These are phyloP conservation scores for Grapholita molesta DNA, from an alignment of 1,140 invertebrate genomes.

Conservation along the genomic window DNA sequence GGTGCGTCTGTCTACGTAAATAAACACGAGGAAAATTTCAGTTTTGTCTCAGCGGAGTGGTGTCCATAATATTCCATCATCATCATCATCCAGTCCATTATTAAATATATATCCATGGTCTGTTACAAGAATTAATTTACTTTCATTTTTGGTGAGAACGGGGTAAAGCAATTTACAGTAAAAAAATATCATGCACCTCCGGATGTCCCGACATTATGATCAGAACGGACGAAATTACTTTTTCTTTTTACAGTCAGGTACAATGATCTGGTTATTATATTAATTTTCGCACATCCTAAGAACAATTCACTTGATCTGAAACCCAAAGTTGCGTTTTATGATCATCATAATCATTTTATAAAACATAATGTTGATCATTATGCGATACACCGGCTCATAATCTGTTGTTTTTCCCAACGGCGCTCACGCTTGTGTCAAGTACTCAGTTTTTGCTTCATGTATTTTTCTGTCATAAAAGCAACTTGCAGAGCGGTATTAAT, in stretches of 20 bases:
- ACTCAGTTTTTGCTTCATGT: neutral
- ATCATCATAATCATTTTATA: neutral
- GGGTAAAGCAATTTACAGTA: neutral
- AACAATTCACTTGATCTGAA: too few species aligned
- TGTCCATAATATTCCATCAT: too few species aligned
- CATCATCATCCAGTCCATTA: too few species aligned
- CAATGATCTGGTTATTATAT: too few species aligned
- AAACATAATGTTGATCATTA: neutral
- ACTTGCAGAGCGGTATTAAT: conserved; percentile 27
- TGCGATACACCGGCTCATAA: neutral
- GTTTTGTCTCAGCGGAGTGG: too few species aligned
- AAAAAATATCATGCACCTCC: neutral
- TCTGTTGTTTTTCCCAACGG: neutral
- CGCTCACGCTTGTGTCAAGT: neutral
- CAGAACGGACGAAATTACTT: too few species aligned
- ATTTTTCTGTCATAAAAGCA: conserved; percentile 13
- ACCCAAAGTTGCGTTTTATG: too few species aligned
- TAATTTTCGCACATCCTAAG: too few species aligned
- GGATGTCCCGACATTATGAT: neutral
- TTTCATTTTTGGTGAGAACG: conserved; percentile 19
- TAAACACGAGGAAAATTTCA: too few species aligned
- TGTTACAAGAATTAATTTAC: neutral
- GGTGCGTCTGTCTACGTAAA: too few species aligned
- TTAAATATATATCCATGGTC: too few species aligned
- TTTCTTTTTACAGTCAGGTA: too few species aligned